Evolutionary conservation across 1,140 invertebrate genomes (phyloP).

Genomic region (Ostrea edulis): DNA sequence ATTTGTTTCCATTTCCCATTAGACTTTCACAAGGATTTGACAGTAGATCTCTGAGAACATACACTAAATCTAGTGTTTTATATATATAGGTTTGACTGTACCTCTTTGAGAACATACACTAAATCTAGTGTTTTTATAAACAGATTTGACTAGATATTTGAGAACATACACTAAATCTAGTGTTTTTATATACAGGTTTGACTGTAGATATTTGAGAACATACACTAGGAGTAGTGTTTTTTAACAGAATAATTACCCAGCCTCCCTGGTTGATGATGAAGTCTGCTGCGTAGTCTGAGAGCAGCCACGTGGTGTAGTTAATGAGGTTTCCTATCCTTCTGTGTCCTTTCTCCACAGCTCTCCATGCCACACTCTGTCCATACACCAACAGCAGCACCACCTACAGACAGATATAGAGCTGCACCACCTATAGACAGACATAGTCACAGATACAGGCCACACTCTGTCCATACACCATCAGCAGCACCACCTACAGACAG

Average conservation of each 20-base stretch:
- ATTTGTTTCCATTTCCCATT: too few species aligned
- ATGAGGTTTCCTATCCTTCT: constrained; percentile 61
- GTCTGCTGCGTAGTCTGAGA: constrained; percentile 65
- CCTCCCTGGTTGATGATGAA: constrained; percentile 72
- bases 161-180: too few species aligned
- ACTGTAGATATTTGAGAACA: background rate
- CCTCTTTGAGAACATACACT: too few species aligned
- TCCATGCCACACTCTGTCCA: constrained; percentile 66
- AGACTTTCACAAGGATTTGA: too few species aligned
- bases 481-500: constrained; percentile 69
- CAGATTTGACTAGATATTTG: too few species aligned
- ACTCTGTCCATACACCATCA: too few species aligned
- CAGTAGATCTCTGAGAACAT: too few species aligned
- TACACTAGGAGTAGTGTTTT: background rate
- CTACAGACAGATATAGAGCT: constrained; percentile 46
- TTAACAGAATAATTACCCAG: constrained; percentile 62
- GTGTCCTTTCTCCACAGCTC: constrained; percentile 59
- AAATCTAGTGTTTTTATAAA: too few species aligned
- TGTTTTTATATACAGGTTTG: background rate
- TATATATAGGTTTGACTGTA: too few species aligned
- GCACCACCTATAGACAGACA: too few species aligned
- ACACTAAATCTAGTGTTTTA: too few species aligned
- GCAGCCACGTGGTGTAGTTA: constrained; percentile 62
- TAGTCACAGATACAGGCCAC: too few species aligned
- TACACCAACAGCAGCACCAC: constrained; percentile 68